These are phyloP conservation scores for Amblyornis subalaris DNA, from an alignment of 2,113 vertebrate genomes.

Conservation along the genomic window DNA sequence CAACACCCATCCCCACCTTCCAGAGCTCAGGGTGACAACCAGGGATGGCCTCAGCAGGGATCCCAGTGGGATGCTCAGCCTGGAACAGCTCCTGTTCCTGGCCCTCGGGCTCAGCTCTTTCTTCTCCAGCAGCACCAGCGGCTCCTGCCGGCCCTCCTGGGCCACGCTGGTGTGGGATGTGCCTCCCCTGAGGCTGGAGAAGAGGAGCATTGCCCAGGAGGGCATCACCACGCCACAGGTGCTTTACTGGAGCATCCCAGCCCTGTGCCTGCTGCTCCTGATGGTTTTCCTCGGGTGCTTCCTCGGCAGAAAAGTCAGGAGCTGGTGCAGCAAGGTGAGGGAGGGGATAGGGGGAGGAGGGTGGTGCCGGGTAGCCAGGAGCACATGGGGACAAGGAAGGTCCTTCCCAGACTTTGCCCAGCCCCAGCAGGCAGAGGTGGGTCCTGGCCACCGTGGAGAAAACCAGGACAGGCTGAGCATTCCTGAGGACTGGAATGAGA, in stretches of 20 bases:
- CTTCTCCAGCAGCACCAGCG: rapidly evolving
- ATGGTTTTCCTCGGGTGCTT: rapidly evolving
- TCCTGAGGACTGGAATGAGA: background rate
- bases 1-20: background rate
- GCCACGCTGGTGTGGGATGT: constrained; percentile 14
- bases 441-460: background rate
- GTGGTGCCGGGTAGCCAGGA: background rate
- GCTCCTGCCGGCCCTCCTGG: background rate
- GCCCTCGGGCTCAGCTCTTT: background rate
- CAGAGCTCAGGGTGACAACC: background rate
- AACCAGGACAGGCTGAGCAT: background rate
- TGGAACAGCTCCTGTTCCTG: background rate
- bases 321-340: background rate
- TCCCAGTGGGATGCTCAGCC: background rate
- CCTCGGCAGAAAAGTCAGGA: background rate
- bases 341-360: background rate
- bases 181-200: background rate
- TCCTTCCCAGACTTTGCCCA: background rate
- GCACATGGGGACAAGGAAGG: background rate
- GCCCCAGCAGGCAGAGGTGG: background rate
- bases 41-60: background rate
- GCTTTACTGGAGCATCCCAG: background rate
- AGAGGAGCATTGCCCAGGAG: background rate
- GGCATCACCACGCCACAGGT: rapidly evolving
- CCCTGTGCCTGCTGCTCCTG: background rate